Conservation (phyloP, 1,140 invertebrate genomes). For the Musca domestica region DNA sequence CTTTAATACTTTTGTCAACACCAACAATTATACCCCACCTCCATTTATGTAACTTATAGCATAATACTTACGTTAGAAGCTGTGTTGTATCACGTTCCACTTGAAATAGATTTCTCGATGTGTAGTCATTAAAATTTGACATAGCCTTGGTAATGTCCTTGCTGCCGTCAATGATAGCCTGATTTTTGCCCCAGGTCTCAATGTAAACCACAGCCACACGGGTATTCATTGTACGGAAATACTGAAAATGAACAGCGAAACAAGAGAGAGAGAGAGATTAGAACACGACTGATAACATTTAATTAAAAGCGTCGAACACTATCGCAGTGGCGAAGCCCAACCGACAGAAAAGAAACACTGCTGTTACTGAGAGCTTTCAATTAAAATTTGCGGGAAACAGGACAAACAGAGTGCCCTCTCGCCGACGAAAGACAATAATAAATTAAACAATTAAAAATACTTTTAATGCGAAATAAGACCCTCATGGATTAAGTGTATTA, state of each 20-base stretch:
- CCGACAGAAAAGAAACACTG: background rate
- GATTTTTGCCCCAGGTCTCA: conserved; percentile 91
- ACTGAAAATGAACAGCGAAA: conserved; percentile 59
- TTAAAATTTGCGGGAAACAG: background rate
- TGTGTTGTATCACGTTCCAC: conserved; percentile 87
- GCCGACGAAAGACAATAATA: too few species aligned
- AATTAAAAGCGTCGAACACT: conserved; percentile 9
- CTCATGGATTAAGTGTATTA: too few species aligned
- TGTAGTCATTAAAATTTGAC: conserved; percentile 87
- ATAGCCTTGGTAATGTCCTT: conserved; percentile 84
- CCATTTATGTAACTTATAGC: background rate
- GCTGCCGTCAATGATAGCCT: conserved; percentile 74
- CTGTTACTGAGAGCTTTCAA: background rate
- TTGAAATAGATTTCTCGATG: conserved; percentile 76
- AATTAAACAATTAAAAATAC: too few species aligned
- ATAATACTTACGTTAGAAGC: conserved; percentile 77
- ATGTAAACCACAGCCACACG: conserved; percentile 92
- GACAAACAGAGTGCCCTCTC: too few species aligned
- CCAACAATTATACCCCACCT: too few species aligned
- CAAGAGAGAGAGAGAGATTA: too few species aligned
- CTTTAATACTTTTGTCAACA: too few species aligned
- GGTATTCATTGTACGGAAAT: conserved; percentile 89
- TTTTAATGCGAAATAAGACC: too few species aligned
- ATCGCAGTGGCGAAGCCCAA: background rate
- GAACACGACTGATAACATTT: background rate